Base-by-base conservation (phyloP, 2,888 invertebrate genomes). In the Agrotis segetum region DNA sequence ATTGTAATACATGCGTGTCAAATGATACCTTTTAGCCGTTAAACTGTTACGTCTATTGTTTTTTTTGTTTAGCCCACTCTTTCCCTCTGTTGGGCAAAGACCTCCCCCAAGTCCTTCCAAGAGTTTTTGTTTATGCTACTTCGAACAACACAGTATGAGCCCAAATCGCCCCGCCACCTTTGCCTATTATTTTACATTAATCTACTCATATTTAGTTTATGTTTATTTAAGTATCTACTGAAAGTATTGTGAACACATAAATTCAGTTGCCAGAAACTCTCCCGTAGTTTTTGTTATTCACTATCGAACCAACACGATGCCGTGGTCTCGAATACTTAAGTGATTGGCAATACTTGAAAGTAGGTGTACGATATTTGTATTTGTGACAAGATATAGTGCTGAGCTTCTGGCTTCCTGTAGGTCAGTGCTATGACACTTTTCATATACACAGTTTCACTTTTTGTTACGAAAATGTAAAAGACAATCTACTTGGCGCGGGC, bases 301-400 rank as follows among this genome's bases (percentile, higher is more conserved):
- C 16, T 55, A 53, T 34, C 46, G 21, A 66, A 3, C 21, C 21
- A 34, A 21, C 17, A 2, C 7, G 46, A 34, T 2, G 1, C n/a
- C 4, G 52, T 34, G 16, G 53, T 53, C 66, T n/a, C 46, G 68
- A 66, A 53, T 68, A 68, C 64, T 44, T 19, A 63, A 67, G 64
- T 64, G 65, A 53, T 67, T 65, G 67, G 1, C 67, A 68, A 66
- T 55, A 53, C 16, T 34, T 11, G 40, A 70, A 69, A 69, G 56
- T 69, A 56, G 24, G 13, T 46, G 40, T 29, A 11, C 44, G 44
- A 29, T 47, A 52, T 65, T 52, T 29, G 47, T 52, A 46, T 46
- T 29, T 49, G 55, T 40, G 68, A 68, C 47, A 44, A 55, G 55
- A 24, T 6, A 55, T 17, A 16, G 17, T 24, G 1, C 24, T n/a